Conservation (phyloP, 2,113 vertebrate species). For the Meleagris gallopavo region DNA sequence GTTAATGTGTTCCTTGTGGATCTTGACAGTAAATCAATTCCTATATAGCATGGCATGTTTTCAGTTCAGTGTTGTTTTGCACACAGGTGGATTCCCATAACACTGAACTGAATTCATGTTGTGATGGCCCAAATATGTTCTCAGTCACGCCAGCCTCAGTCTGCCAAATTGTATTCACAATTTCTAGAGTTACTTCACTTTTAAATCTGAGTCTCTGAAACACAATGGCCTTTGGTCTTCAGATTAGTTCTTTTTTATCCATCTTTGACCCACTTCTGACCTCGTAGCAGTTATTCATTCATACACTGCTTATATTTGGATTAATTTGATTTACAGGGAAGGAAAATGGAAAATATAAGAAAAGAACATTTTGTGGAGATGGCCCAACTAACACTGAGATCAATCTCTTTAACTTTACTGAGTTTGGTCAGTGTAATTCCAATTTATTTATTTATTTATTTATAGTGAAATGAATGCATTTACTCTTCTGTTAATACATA, state of each 20-base stretch:
- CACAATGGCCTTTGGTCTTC: not conserved
- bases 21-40: slow-evolving; percentile 1
- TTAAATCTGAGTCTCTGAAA: slow-evolving; percentile 20
- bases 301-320: slow-evolving; percentile 24
- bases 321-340: slow-evolving; percentile 27
- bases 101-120: not conserved
- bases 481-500: not conserved
- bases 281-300: slow-evolving; percentile 9
- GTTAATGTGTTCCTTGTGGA: not conserved
- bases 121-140: not conserved
- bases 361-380: not conserved
- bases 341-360: slow-evolving; percentile 24
- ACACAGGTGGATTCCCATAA: fast-evolving
- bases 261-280: slow-evolving; percentile 29
- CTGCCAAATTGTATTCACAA: not conserved
- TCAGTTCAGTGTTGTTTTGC: not conserved
- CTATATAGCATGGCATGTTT: not conserved
- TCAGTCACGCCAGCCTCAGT: not conserved
- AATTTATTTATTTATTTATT: not conserved
- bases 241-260: slow-evolving; percentile 47
- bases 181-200: not conserved
- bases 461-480: not conserved
- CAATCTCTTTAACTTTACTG: slow-evolving; percentile 3
- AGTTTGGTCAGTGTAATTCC: not conserved
- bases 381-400: not conserved